A percentile compares a stretch with the other conserved stretches of the same genome.
phyloP scores from a whole-genome alignment of 2,797 vertebrate genomes.

The Halcyon badia region DNA sequence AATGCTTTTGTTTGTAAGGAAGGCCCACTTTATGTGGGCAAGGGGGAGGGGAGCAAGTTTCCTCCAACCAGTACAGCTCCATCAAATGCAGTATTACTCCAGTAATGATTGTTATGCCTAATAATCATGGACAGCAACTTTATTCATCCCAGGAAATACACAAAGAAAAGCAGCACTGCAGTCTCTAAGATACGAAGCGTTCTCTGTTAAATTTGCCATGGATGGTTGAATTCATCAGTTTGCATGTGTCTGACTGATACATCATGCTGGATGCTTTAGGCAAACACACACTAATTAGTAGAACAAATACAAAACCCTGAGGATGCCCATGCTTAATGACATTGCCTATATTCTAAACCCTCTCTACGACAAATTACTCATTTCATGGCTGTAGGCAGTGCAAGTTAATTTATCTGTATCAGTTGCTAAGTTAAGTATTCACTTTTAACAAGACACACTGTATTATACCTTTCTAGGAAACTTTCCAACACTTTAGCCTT shows the following conservation, averaged over 20 bases:
- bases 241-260: conserved; percentile 58
- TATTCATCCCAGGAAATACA: background rate
- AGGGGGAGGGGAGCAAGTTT: background rate
- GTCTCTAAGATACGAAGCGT: background rate
- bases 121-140: conserved; percentile 27
- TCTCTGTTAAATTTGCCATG: conserved; percentile 66
- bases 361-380: conserved; percentile 60
- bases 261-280: conserved; percentile 69
- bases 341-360: conserved; percentile 4
- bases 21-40: background rate
- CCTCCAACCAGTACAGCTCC: background rate
- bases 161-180: background rate
- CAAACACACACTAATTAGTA: conserved; percentile 77
- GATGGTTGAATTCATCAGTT: conserved; percentile 74
- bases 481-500: conserved; percentile 52
- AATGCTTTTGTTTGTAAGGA: background rate
- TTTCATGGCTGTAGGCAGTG: conserved; percentile 68
- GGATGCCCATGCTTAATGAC: conserved; percentile 68
- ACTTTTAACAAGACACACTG: conserved; percentile 7
- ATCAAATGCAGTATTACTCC: conserved; percentile 14
- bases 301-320: conserved; percentile 77
- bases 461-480: conserved; percentile 43
- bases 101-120: conserved; percentile 28
- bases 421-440: conserved; percentile 42
- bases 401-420: conserved; percentile 67